These are phyloP conservation scores for Taenaris catops DNA, from an alignment of 2,888 invertebrate genomes.

Conservation along the genomic window DNA sequence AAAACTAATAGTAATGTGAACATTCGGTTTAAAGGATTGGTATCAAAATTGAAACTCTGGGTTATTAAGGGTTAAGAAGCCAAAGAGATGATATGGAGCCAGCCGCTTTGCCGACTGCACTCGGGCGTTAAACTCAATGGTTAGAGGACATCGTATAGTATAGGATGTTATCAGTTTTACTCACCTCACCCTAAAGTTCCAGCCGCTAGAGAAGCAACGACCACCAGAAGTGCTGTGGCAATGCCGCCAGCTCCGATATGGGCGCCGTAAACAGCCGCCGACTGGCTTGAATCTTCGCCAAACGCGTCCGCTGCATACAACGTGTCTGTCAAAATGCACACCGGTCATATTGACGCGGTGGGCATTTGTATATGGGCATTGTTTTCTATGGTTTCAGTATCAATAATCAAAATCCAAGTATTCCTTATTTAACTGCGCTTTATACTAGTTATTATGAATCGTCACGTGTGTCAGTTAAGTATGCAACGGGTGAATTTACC, in stretches of 20 bases:
- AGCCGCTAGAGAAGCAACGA: conserved; percentile 83
- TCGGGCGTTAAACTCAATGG: too few species aligned
- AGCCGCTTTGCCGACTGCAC: too few species aligned
- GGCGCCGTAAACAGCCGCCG: conserved; percentile 35
- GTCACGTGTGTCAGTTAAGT: too few species aligned
- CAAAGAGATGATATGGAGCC: too few species aligned
- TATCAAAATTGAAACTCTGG: too few species aligned
- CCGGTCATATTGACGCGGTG: conserved; percentile 42
- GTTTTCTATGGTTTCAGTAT: conserved; percentile 1
- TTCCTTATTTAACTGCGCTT: not conserved
- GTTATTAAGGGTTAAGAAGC: too few species aligned
- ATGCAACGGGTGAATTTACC: too few species aligned
- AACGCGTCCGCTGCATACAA: conserved; percentile 67
- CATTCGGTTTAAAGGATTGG: too few species aligned
- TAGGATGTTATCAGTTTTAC: too few species aligned
- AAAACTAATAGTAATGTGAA: too few species aligned
- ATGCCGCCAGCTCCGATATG: conserved; percentile 79
- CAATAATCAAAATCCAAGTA: not conserved
- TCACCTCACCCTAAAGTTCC: conserved; percentile 89
- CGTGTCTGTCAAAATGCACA: conserved; percentile 50
- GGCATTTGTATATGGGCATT: conserved; percentile 36
- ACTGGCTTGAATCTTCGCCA: conserved; percentile 33
- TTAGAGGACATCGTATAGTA: too few species aligned
- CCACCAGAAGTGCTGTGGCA: conserved; percentile 81
- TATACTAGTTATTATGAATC: too few species aligned